phyloP scores from a whole-genome alignment of 2,113 vertebrate species.

The Nibea coibor region DNA sequence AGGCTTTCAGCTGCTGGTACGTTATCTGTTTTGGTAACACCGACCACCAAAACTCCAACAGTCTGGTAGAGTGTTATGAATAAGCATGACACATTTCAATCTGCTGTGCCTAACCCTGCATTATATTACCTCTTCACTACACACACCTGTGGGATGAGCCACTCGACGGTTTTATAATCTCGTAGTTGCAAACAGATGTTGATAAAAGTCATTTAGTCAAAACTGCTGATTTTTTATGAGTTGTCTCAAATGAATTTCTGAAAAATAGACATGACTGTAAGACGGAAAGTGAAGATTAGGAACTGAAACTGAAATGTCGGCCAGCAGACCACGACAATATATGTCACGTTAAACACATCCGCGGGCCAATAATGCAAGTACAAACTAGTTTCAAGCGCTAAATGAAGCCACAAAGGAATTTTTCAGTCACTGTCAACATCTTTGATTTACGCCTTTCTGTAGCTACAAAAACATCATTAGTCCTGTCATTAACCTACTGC shows the following conservation, averaged over 20 bases:
- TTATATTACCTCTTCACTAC: background rate
- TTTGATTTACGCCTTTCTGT: background rate
- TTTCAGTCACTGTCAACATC: background rate
- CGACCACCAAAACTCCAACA: background rate
- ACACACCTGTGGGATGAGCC: slow-evolving; percentile 4
- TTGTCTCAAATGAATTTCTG: background rate
- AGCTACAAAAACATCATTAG: background rate
- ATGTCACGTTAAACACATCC: background rate
- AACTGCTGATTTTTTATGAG: background rate
- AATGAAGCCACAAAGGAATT: background rate
- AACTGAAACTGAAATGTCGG: slow-evolving; percentile 46
- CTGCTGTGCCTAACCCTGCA: background rate
- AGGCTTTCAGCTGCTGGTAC: slow-evolving; percentile 10
- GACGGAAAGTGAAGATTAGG: slow-evolving; percentile 15
- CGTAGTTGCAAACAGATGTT: background rate
- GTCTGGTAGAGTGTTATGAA: background rate
- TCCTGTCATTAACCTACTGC: background rate
- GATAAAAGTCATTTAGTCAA: background rate
- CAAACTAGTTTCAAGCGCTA: background rate
- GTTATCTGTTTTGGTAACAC: background rate
- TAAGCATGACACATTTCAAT: slow-evolving; percentile 2
- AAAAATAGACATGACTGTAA: background rate
- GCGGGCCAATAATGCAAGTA: slow-evolving; percentile 5
- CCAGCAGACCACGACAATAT: background rate
- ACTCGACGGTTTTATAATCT: background rate